Conservation (phyloP, 2,888 invertebrate genomes). For the Eupsilia transversa region DNA sequence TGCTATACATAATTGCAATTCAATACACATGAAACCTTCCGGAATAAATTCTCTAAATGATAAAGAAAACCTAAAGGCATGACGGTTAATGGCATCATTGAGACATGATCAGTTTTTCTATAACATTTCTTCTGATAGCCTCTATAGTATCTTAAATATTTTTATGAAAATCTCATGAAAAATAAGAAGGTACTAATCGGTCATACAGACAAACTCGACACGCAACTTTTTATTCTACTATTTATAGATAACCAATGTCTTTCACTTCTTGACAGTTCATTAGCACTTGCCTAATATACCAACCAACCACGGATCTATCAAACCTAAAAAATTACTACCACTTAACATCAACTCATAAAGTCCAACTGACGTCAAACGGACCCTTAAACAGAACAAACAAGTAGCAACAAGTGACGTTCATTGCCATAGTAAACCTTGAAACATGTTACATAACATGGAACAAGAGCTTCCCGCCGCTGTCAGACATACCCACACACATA, state of each 20-base stretch:
- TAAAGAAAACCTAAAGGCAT: background rate
- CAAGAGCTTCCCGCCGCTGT: background rate
- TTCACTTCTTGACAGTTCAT: background rate
- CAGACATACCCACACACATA: background rate
- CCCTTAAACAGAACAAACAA: conserved; percentile 27
- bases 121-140: background rate
- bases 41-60: background rate
- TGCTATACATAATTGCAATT: too few species aligned
- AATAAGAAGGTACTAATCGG: background rate
- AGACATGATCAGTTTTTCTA: background rate
- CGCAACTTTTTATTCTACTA: background rate
- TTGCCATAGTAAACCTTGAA: conserved; percentile 32
- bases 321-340: conserved; percentile 14
- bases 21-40: too few species aligned
- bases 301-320: background rate
- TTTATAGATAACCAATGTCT: background rate
- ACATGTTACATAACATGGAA: background rate
- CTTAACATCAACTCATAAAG: conserved; percentile 40
- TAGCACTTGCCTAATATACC: background rate
- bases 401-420: conserved; percentile 34
- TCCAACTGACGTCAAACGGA: conserved; percentile 50
- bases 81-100: background rate
- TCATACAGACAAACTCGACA: background rate
- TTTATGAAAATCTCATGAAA: background rate
- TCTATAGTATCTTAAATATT: background rate